phyloP scores from a whole-genome alignment of 2,888 invertebrate species.

The Neria commutata region DNA sequence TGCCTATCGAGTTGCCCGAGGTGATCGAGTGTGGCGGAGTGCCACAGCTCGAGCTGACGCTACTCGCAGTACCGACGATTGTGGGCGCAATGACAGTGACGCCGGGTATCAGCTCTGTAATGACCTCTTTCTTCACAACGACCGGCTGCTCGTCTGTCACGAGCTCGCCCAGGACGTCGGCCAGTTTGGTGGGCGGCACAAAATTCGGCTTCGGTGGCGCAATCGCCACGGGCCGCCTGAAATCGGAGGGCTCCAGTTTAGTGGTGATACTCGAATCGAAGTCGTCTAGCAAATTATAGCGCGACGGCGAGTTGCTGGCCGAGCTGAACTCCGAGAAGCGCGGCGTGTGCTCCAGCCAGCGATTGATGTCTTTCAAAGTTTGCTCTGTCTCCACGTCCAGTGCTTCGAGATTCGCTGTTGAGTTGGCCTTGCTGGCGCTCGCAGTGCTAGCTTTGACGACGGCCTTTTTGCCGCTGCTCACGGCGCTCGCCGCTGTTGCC shows the following conservation, averaged over 20 bases:
- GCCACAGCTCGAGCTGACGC: conserved; percentile 54
- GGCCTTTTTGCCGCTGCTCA: conserved; percentile 27
- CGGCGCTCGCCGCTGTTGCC: conserved; percentile 23
- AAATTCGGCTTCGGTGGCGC: conserved; percentile 59
- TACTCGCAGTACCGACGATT: conserved; percentile 40
- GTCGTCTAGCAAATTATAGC: conserved; percentile 71
- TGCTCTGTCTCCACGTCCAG: conserved; percentile 73
- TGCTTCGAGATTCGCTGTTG: conserved; percentile 67
- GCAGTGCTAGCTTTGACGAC: conserved; percentile 28
- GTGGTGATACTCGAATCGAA: conserved; percentile 62
- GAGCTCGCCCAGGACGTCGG: conserved; percentile 65
- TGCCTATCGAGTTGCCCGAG: conserved; percentile 56
- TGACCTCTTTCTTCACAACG: conserved; percentile 39
- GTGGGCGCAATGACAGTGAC: conserved; percentile 21
- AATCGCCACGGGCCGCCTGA: conserved; percentile 63
- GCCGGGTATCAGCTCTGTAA: conserved; percentile 40
- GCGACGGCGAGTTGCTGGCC: conserved; percentile 77
- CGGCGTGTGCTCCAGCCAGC: conserved; percentile 86
- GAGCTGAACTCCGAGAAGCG: conserved; percentile 77
- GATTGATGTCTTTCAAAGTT: conserved; percentile 80
- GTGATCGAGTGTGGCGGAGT: conserved; percentile 57
- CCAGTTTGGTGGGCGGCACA: conserved; percentile 58
- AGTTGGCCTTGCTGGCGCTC: conserved; percentile 46
- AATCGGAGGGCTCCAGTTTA: conserved; percentile 61
- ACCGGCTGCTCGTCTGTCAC: conserved; percentile 44